phyloP scores from a whole-genome alignment of 2,797 vertebrate species.

The Onychomys leucogaster region DNA sequence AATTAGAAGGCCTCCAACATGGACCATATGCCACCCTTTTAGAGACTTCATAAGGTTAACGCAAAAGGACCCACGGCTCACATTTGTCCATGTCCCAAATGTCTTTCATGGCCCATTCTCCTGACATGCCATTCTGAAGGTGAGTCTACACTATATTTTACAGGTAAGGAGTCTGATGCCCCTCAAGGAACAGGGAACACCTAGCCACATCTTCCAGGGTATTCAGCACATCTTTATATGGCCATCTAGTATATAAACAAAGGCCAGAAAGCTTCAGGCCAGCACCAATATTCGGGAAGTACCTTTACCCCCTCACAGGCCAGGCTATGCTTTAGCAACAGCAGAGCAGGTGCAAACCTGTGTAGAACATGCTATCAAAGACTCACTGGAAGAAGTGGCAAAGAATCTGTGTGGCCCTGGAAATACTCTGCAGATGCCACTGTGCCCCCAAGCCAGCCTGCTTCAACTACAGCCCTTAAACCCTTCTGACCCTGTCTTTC shows the following conservation, averaged over 20 bases:
- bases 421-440: background rate
- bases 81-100: background rate
- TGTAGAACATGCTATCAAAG: background rate
- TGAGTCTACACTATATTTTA: background rate
- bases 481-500: background rate
- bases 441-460: background rate
- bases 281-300: background rate
- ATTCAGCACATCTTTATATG: background rate
- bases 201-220: background rate
- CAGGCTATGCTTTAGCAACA: background rate
- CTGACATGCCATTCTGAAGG: background rate
- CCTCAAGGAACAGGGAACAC: background rate
- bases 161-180: conserved; percentile 15
- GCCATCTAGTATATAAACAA: background rate
- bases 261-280: background rate
- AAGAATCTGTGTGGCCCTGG: background rate
- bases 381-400: background rate
- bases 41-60: background rate
- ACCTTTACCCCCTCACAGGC: background rate
- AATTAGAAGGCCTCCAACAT: background rate
- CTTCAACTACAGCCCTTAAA: background rate
- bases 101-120: background rate
- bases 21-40: background rate
- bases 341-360: background rate
- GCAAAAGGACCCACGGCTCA: background rate